A percentile compares a stretch with the other conserved stretches of the same genome.
These are phyloP conservation scores for Piliocolobus tephrosceles DNA, from an alignment of 2,113 vertebrate genomes.

Conservation along the genomic window DNA sequence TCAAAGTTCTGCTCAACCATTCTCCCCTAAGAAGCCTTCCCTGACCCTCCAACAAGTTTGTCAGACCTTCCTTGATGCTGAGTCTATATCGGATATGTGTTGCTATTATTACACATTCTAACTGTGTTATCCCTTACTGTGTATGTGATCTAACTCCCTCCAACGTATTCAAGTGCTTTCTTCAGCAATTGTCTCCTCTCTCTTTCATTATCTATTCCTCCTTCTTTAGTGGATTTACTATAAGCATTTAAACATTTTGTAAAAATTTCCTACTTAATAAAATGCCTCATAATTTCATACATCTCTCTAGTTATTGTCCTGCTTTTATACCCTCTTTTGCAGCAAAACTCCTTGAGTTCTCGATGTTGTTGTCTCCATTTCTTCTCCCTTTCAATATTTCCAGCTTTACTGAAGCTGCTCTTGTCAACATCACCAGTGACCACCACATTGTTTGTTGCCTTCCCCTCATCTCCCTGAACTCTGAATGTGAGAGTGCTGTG, in stretches of 20 bases:
- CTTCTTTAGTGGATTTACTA: neutral
- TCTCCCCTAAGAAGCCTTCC: neutral
- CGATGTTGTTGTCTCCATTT: neutral
- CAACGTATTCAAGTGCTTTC: neutral
- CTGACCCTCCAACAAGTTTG: neutral
- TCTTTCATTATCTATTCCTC: neutral
- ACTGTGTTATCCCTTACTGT: neutral
- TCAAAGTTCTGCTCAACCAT: neutral
- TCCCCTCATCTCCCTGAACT: neutral
- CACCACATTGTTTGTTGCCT: neutral
- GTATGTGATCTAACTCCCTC: neutral
- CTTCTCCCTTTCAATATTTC: neutral
- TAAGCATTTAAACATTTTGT: neutral
- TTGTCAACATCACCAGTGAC: neutral
- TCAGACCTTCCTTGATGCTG: neutral
- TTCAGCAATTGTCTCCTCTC: neutral
- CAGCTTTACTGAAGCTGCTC: neutral
- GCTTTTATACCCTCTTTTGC: neutral
- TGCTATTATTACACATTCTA: neutral
- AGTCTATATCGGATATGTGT: neutral
- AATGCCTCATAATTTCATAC: neutral
- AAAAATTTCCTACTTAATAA: conserved; percentile 8
- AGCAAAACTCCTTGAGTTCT: neutral
- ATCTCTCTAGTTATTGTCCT: neutral
- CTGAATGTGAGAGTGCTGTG: neutral